phyloP scores from a whole-genome alignment of 2,888 invertebrate species.

The Hemithea aestivaria region DNA sequence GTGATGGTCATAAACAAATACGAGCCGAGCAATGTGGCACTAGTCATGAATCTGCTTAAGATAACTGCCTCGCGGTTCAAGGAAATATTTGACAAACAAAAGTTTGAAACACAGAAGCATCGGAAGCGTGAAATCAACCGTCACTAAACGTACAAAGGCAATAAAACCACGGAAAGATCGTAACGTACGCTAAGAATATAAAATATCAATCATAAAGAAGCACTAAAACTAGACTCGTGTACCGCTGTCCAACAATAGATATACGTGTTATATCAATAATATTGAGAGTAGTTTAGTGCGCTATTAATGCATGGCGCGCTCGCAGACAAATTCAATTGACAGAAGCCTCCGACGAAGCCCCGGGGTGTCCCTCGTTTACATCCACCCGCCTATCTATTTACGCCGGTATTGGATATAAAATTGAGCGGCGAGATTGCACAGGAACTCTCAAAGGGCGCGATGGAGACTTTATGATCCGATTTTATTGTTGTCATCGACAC shows the following conservation, averaged over 20 bases:
- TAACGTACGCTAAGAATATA: conserved; percentile 42
- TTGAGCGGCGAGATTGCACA: conserved; percentile 69
- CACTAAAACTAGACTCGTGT: conserved; percentile 53
- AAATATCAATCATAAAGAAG: conserved; percentile 53
- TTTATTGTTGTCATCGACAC: conserved; percentile 65
- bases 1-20: conserved; percentile 41
- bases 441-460: conserved; percentile 62
- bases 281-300: conserved; percentile 67
- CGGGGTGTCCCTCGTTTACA: conserved; percentile 67
- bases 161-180: conserved; percentile 49
- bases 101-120: conserved; percentile 22
- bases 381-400: conserved; percentile 68
- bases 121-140: conserved; percentile 41
- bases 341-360: conserved; percentile 63
- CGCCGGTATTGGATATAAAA: conserved; percentile 65
- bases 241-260: conserved; percentile 53
- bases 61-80: conserved; percentile 17
- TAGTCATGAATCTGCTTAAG: conserved; percentile 23
- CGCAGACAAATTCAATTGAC: conserved; percentile 78
- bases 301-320: conserved; percentile 70
- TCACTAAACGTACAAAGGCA: conserved; percentile 43
- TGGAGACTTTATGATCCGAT: conserved; percentile 63
- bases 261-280: conserved; percentile 62
- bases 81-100: conserved; percentile 24
- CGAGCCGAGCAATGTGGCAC: conserved; percentile 28